These are phyloP conservation scores for Dolichallabes microphthalmus DNA, from an alignment of 2,113 vertebrate genomes.

Conservation along the genomic window DNA sequence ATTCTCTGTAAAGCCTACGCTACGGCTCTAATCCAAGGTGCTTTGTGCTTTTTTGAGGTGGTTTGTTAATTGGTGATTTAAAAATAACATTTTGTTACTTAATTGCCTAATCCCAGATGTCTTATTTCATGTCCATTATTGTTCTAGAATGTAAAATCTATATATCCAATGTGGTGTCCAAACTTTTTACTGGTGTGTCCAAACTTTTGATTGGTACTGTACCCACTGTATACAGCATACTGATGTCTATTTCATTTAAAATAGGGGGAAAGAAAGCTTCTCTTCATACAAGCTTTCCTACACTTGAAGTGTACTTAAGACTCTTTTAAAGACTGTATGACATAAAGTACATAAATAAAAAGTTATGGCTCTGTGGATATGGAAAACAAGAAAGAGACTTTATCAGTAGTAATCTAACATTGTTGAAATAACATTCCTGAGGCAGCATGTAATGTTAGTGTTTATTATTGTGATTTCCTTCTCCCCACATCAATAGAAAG, in stretches of 20 bases:
- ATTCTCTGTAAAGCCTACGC: too few species aligned
- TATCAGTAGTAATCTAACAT: conserved; percentile 1
- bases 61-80: too few species aligned
- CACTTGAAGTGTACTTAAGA: not conserved
- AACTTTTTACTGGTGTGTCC: too few species aligned
- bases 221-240: not conserved
- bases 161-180: too few species aligned
- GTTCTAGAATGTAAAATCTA: too few species aligned
- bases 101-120: too few species aligned
- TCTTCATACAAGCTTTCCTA: not conserved
- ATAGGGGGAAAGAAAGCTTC: not conserved
- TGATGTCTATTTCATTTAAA: not conserved
- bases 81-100: too few species aligned
- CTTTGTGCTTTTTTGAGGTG: too few species aligned
- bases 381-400: not conserved
- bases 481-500: not conserved
- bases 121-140: too few species aligned
- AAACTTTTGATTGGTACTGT: too few species aligned
- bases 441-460: conserved; percentile 1
- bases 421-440: conserved; percentile 6
- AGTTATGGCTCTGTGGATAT: not conserved
- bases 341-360: not conserved
- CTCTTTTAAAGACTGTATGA: too few species aligned
- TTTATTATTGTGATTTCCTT: conserved; percentile 26
- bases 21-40: too few species aligned